phyloP scores from a whole-genome alignment of 1,140 invertebrate species.

The Caenorhabditis remanei region DNA sequence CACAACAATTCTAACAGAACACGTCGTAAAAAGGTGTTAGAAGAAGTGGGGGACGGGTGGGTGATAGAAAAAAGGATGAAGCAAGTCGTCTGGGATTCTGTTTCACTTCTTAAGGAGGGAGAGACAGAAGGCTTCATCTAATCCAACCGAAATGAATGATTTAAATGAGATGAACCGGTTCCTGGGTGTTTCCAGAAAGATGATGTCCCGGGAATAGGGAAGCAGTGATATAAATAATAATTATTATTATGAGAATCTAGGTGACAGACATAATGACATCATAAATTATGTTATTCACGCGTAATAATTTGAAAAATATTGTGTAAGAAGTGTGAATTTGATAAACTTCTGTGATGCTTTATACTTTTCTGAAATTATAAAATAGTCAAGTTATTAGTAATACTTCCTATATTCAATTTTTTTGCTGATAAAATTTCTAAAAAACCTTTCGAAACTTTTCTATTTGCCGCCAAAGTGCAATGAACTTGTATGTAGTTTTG shows the following conservation, averaged over 20 bases:
- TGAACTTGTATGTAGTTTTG: too few relatives aligned
- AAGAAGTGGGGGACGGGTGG: not conserved
- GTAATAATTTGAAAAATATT: not conserved
- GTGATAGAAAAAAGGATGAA: not conserved
- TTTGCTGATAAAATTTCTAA: too few relatives aligned
- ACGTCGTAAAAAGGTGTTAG: slow-evolving; percentile 41
- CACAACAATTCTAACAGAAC: slow-evolving; percentile 23
- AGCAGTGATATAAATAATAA: slow-evolving; percentile 31
- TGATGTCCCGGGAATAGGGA: not conserved
- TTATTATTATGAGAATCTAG: slow-evolving; percentile 13
- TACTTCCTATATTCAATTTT: too few relatives aligned
- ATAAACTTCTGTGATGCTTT: too few relatives aligned
- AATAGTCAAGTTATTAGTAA: too few relatives aligned
- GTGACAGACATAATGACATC: slow-evolving; percentile 13
- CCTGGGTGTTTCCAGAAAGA: not conserved
- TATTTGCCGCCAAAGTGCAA: too few relatives aligned
- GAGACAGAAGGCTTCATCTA: slow-evolving; percentile 20
- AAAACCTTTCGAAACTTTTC: too few relatives aligned
- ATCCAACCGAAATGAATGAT: slow-evolving; percentile 42
- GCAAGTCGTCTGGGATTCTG: slow-evolving; percentile 45
- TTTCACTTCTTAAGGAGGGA: slow-evolving; percentile 36
- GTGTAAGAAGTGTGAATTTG: too few relatives aligned
- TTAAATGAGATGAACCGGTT: slow-evolving; percentile 51
- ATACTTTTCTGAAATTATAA: too few relatives aligned
- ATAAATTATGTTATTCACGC: not conserved